Evolutionary conservation across 2,888 invertebrate genomes (phyloP), one percentile per base, ranked within the genome.

Genomic region (Junonia oenone): DNA sequence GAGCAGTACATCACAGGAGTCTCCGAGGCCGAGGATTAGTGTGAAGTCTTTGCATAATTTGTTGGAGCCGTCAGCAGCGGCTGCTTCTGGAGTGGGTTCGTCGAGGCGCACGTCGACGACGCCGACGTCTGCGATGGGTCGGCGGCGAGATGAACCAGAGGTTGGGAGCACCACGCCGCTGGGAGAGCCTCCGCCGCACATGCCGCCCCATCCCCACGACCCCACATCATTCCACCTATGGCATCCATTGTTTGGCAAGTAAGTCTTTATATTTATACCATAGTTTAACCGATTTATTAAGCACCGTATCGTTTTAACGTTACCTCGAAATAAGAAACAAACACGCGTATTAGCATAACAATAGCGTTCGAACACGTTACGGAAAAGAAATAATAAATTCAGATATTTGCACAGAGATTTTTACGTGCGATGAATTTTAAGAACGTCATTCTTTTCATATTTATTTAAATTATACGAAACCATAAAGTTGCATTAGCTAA

Each of bases 211-310:
- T 66, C 65, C 83, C 13, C 83, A 83, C 70, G 86, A 86, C 65
- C 91, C 91, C 61, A 90, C 93, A 46, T 92, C 93, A 68, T 92
- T 93, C 69, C 94, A 94, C 63, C 87, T 96, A 49, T 96, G 96
- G 96, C 96, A 96, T 88, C 96, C 96, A 52, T 91, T 96, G 47
- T 96, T 96, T 80, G 95, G 95, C 92, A 96, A 95, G 96, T 96
- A 90, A 94, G 93, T 92, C 67, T 51, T 45, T 45, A 17, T 35
- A 27, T 26, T 40, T 40, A 17, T 38, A 31, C 17, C 17, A 11
- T 19, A 17, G 11, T 11, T 40, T 4, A 19, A 40, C 19, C 40
- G 48, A 55, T 56, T 51, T 29, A 56, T 46, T n/a, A 13, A 11
- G 9, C 22, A 22, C 46, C 17, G 6, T 11, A 27, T 11, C 19